A percentile compares a stretch with the other conserved stretches of the same genome.
Evolutionary conservation across 2,113 vertebrate species (phyloP).

Genomic region (Delphinapterus leucas): DNA sequence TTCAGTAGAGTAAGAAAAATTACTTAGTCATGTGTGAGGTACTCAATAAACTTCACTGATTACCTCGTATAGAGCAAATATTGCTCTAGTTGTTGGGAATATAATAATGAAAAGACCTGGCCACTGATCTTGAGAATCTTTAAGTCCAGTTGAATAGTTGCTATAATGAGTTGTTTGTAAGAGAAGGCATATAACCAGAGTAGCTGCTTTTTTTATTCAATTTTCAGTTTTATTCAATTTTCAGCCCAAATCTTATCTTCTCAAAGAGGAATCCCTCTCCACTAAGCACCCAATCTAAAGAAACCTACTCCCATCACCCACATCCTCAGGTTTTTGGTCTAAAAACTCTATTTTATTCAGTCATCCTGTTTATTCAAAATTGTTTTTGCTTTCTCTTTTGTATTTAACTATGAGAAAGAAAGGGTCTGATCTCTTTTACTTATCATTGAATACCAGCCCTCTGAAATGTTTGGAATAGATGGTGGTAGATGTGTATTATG

Average conservation of each 20-base stretch:
- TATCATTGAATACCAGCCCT: not conserved
- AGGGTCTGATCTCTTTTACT: not conserved
- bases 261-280: not conserved
- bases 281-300: not conserved
- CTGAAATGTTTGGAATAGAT: not conserved
- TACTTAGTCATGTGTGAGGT: not conserved
- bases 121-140: not conserved
- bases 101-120: not conserved
- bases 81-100: not conserved
- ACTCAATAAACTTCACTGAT: not conserved
- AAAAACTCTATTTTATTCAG: not conserved
- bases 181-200: not conserved
- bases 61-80: not conserved
- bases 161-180: not conserved
- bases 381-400: not conserved
- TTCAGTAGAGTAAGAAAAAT: not conserved
- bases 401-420: not conserved
- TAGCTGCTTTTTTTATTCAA: not conserved
- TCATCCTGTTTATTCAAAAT: not conserved
- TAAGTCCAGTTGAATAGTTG: not conserved
- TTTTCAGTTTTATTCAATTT: not conserved
- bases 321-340: not conserved
- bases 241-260: not conserved
- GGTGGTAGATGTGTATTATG: not conserved
- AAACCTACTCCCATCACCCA: not conserved